Base-by-base conservation (phyloP, 2,888 invertebrate genomes). In the Athripsodes cinereus region DNA sequence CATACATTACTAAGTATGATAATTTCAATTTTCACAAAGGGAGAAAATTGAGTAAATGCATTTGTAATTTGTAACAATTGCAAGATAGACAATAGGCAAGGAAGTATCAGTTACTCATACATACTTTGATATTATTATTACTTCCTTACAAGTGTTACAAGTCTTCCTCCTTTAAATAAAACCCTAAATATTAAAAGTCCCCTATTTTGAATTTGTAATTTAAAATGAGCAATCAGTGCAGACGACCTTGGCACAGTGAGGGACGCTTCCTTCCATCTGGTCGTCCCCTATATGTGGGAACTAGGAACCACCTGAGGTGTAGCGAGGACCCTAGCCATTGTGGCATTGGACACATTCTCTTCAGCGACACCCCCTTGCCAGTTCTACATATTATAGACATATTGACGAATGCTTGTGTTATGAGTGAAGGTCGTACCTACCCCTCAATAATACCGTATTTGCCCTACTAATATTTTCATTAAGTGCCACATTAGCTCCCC, bases 381-480 rank as follows among this genome's bases (percentile, higher is more conserved):
- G 40, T 13, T n/a, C n/a, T n/a, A n/a, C n/a, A n/a, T n/a, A n/a
- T n/a, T n/a, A n/a, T n/a, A n/a, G 13, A 13, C 16, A 16, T 13
- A 40, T 3, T 40, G 40, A 40, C 40, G 40, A 40, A 13, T 40
- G 40, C 8, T 40, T 40, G 16, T 40, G 40, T 40, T 40, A 40
- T 40, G 40, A 40, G 40, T 20, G 50, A 50, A 50, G 50, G 50
- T 50, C 50, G 26, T 13, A 21, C n/a, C 22, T n/a, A 18, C 26
- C 50, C 21, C 50, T 47, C 47, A 20, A 47, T 47, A 47, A n/a
- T 47, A 47, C 11, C 3, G 13, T 5, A 26, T 50, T 22, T 50
- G 50, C 26, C 50, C 50, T 13, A 40, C 50, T 26, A 50, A 50
- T 50, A 50, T 50, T 26, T 26, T 13, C 26, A 50, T 50, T 50